Evolutionary conservation across 2,888 invertebrate genomes (phyloP).

Genomic region (Sesia apiformis): DNA sequence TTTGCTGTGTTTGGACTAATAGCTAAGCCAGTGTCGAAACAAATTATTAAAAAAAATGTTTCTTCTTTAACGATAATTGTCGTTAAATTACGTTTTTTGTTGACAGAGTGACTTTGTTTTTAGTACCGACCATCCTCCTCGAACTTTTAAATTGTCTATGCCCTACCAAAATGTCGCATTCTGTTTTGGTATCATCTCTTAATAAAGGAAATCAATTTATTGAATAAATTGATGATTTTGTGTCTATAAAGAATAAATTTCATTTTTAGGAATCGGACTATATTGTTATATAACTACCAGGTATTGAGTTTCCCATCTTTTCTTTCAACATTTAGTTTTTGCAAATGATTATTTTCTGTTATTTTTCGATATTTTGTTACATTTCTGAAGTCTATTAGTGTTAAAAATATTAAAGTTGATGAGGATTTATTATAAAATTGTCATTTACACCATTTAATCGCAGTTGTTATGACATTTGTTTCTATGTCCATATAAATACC

Average conservation of each 20-base stretch:
- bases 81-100: no score
- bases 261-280: neutral
- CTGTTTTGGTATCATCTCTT: slow-evolving; percentile 64
- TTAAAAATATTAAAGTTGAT: no score
- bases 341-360: neutral
- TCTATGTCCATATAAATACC: no score
- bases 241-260: neutral
- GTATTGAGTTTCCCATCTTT: neutral
- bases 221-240: slow-evolving; percentile 35
- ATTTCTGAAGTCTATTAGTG: neutral
- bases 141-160: slow-evolving; percentile 29
- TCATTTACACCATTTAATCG: no score
- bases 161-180: slow-evolving; percentile 62
- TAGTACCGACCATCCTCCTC: no score
- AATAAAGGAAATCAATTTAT: slow-evolving; percentile 53
- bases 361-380: neutral
- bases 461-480: no score
- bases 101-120: no score
- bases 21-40: no score
- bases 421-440: no score
- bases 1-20: no score
- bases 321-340: neutral
- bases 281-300: neutral
- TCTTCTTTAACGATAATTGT: no score
- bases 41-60: no score